Base-by-base conservation (phyloP, 23 tunicate genomes). In the Styela plicata region DNA sequence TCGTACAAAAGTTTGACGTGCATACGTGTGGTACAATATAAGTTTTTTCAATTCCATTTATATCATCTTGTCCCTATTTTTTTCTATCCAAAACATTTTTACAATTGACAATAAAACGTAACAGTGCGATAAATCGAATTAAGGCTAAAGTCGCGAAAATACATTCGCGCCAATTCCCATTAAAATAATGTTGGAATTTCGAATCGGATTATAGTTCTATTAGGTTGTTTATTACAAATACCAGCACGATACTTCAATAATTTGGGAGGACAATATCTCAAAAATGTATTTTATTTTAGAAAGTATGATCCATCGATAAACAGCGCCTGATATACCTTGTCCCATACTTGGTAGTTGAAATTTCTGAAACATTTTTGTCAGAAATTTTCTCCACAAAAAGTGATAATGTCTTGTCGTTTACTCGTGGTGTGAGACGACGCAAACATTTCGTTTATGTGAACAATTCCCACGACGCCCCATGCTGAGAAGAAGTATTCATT, bases 381-480 rank as follows among this genome's bases (percentile, higher is more conserved):
- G 57, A 44, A 44, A 44, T 44, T 44, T 13, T 13, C 13, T 44
- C 57, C 57, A 13, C 57, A 71, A 30, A 71, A 71, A 32, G 36
- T 71, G 35, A 34, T 71, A 26, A 71, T 71, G 36, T 71, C 77
- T 71, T 71, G 77, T 71, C 77, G 29, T 34, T 71, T 20, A 33
- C 36, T 19, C 77, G 36, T 29, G 35, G 77, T 34, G 77, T 71
- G 77, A 71, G 77, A 71, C 18, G 77, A 71, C 77, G 34, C 77
- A 71, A 30, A 34, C 77, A 21, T 32, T 32, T 5, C 37, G 77
- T 29, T 17, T 34, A 16, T 71, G 35, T 30, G 77, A 71, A 71
- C 36, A 19, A 71, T 71, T 71, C 77, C 77, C 77, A 71, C 34
- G 77, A 71, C 36, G 17, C 34, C 77, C 34, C 77, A 71, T 71